Evolutionary conservation across 1,140 invertebrate species (phyloP), one percentile per base, ranked within the genome.

Genomic region (Penaeus indicus): DNA sequence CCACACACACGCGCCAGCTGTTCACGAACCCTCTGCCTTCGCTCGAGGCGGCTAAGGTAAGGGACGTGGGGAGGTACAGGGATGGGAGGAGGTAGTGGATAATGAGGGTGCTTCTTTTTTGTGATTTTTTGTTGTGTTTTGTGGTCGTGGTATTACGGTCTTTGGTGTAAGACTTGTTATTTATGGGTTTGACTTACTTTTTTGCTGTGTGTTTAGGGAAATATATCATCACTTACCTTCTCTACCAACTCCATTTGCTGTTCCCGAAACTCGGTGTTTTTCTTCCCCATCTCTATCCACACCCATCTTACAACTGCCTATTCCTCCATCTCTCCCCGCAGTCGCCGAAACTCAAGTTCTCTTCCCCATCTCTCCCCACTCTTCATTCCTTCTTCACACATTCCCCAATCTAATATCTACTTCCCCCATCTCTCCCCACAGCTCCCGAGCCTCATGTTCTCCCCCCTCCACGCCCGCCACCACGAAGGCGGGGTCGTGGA

Each of bases 1-100:
- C 90, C 0, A 91, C 90, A 0, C 90, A 91, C 89, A 85, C 89
- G 1, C 64, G 75, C 21, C 90, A 91, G 86, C 77, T 91, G 82
- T 91, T 91, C 85, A 83, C 81, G 22, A 90, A 89, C 83, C 86
- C 82, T 16, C 79, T 91, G n/a, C 90, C 90, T 62, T 67, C 69
- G 22, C 83, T 90, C 18, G 90, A 91, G 16, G 77, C 85, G 16
- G 81, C 86, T 22, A 87, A 88, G 81, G 90, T 90, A 62, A 87
- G 27, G 38, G 4, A 8, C 11, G 16, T 1, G 67, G 11, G 32
- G 32, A 13, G n/a, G 32, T 72, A 69, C 7, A 69, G 47, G 27
- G 25, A 27, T 18, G 27, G 84, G 75, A 13, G 64, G 25, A 13
- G 21, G 64, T 11, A 4, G 54, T n/a, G 22, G 27, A 32, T 21